Base-by-base conservation (phyloP, 23 tunicate species). In the Trididemnum miniatum region DNA sequence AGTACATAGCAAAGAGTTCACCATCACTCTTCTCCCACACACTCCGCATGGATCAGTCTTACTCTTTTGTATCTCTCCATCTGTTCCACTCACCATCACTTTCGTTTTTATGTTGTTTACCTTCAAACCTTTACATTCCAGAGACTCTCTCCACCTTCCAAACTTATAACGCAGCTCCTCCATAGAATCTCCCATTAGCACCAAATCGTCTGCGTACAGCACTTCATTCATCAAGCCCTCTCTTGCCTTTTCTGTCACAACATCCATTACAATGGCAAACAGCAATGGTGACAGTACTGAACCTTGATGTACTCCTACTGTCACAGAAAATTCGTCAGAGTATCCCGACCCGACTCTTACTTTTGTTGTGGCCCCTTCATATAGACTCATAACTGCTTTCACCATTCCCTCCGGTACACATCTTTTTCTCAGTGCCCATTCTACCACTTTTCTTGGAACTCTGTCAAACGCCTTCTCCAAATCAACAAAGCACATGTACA, bases 401-500 rank as follows among this genome's bases (percentile, higher is more conserved):
- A 44, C 54, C 54, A 44, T 9, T 9, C 9, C 15, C 15, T 44
- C 54, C 9, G 76, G 76, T 31, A 71, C 5, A 4, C 76, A 36
- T 71, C 31, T 71, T 31, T 71, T 71, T 35, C 76, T 71, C n/a
- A 71, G 12, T 26, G 44, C 76, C 38, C 76, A 29, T 35, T 71
- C 38, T 37, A 71, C 31, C 5, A 71, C 39, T 33, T 23, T 71
- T 32, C 76, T 71, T 31, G 76, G 76, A 26, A 71, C 38, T 71
- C 76, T 71, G 76, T 71, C 37, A 31, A 71, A 71, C 7, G 38
- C 76, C 44, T 71, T 71, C 23, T 71, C 37, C 38, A 71, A 71
- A 71, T 71, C 76, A 18, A 31, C 76, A 71, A 71, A 71, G n/a
- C 76, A 71, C 76, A 71, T 29, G 38, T 71, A 71, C 76, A 71